Evolutionary conservation across 2,888 invertebrate species (phyloP).

Genomic region (Ophion obscuratus): DNA sequence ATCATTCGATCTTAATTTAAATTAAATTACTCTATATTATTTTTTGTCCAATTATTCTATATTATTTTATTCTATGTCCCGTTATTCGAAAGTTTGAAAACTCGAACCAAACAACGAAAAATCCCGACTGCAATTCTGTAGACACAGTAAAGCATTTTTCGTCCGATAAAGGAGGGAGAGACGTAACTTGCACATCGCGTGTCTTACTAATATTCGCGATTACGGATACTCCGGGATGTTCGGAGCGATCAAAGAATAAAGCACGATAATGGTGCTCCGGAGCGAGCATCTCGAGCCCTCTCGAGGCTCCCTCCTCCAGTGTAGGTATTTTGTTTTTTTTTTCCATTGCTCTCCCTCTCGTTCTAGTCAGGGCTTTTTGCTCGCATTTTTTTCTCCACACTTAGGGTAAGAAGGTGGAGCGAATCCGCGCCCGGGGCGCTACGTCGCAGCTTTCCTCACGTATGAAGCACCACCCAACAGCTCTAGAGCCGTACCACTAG

Average conservation of each 20-base stretch:
- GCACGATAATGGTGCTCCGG: conserved; percentile 27
- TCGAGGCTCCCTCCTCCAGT: conserved; percentile 28
- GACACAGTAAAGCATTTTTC: too few relatives aligned
- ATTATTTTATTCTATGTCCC: too few relatives aligned
- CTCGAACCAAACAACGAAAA: background rate
- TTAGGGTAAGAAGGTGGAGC: background rate
- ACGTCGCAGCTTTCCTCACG: conserved; percentile 17
- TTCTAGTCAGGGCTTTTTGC: conserved; percentile 22
- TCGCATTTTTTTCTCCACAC: conserved; percentile 38
- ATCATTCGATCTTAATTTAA: too few relatives aligned
- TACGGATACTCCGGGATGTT: conserved; percentile 24
- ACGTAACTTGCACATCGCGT: background rate
- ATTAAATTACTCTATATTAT: too few relatives aligned
- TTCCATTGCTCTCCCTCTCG: background rate
- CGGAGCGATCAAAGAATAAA: conserved; percentile 27
- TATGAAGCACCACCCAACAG: conserved; percentile 33
- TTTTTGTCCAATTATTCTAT: too few relatives aligned
- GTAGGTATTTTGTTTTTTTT: background rate
- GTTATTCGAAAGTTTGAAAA: too few relatives aligned
- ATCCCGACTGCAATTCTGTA: background rate
- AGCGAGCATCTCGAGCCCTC: conserved; percentile 40
- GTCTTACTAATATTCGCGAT: conserved; percentile 24
- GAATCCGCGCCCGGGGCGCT: conserved; percentile 2
- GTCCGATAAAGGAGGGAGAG: background rate
- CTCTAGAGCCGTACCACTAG: conserved; percentile 42